Conservation (phyloP, 2,797 vertebrate species). For the Diplodus sargus region DNA sequence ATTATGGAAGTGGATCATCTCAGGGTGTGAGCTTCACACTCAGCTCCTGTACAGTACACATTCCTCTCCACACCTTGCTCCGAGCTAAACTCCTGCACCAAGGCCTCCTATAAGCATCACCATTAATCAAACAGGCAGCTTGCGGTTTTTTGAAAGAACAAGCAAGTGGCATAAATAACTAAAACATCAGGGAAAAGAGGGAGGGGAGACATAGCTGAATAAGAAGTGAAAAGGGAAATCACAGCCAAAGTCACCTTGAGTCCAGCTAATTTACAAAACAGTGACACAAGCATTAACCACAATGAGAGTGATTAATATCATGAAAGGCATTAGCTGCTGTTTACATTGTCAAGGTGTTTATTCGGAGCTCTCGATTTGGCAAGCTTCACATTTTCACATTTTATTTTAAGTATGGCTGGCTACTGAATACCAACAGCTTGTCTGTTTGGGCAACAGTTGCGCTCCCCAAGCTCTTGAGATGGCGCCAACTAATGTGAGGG, state of each 20-base stretch:
- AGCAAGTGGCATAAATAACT: constrained; percentile 79
- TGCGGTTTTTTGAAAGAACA: constrained; percentile 53
- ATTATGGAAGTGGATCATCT: constrained; percentile 71
- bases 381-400: constrained; percentile 41
- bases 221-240: constrained; percentile 49
- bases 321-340: constrained; percentile 57
- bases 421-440: constrained; percentile 54
- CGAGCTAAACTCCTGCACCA: constrained; percentile 65
- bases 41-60: constrained; percentile 39
- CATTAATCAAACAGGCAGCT: constrained; percentile 81
- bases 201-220: constrained; percentile 29
- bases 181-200: constrained; percentile 61
- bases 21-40: constrained; percentile 43
- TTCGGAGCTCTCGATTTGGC: constrained; percentile 47
- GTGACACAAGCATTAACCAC: constrained; percentile 51
- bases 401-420: constrained; percentile 33
- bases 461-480: constrained; percentile 43
- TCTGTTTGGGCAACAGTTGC: constrained; percentile 52
- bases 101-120: constrained; percentile 64
- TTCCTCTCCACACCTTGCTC: constrained; percentile 55
- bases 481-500: constrained; percentile 43
- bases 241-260: constrained; percentile 80
- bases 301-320: constrained; percentile 62
- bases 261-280: constrained; percentile 62
- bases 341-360: constrained; percentile 65